Evolutionary conservation across 2,113 vertebrate species (phyloP).

Genomic region (Albula goreensis): DNA sequence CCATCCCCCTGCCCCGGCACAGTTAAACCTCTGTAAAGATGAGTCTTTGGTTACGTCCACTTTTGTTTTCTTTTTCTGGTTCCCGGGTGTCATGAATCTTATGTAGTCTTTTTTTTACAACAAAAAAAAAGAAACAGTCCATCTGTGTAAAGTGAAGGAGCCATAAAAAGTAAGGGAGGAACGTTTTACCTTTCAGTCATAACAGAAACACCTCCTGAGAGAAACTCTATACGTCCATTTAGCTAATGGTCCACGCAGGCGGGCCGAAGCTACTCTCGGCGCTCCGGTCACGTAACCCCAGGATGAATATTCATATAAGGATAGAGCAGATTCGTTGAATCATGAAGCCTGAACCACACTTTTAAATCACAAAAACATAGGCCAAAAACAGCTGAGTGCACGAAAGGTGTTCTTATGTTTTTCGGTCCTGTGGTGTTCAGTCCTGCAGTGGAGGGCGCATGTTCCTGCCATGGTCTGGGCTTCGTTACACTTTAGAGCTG

Average conservation of each 20-base stretch:
- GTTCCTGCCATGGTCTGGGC: too few relatives aligned
- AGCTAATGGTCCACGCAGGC: constrained; percentile 72
- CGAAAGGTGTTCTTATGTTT: neutral
- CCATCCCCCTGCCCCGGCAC: constrained; percentile 28
- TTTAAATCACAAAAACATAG: constrained; percentile 33
- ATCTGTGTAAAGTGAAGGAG: constrained; percentile 49
- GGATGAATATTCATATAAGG: constrained; percentile 66
- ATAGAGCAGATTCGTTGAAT: constrained; percentile 47
- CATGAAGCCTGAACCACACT: constrained; percentile 60
- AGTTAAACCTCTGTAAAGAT: constrained; percentile 17
- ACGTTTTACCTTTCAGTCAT: constrained; percentile 68
- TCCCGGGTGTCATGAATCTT: constrained; percentile 67
- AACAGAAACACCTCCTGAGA: constrained; percentile 69
- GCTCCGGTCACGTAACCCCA: constrained; percentile 39
- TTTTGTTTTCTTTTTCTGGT: constrained; percentile 62
- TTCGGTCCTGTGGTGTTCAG: too few relatives aligned
- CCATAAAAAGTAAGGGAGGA: constrained; percentile 69
- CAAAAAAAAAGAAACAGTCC: neutral
- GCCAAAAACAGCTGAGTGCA: constrained; percentile 57
- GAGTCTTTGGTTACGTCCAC: constrained; percentile 51
- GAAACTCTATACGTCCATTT: constrained; percentile 77
- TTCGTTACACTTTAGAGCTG: too few relatives aligned
- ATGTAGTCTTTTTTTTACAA: neutral
- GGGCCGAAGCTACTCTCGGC: constrained; percentile 20
- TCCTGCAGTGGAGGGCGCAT: too few relatives aligned